Percentiles rank a stretch among this genome's conserved stretches.
phyloP scores from a whole-genome alignment of 1,140 invertebrate species.

The Lasioglossum albipes region DNA sequence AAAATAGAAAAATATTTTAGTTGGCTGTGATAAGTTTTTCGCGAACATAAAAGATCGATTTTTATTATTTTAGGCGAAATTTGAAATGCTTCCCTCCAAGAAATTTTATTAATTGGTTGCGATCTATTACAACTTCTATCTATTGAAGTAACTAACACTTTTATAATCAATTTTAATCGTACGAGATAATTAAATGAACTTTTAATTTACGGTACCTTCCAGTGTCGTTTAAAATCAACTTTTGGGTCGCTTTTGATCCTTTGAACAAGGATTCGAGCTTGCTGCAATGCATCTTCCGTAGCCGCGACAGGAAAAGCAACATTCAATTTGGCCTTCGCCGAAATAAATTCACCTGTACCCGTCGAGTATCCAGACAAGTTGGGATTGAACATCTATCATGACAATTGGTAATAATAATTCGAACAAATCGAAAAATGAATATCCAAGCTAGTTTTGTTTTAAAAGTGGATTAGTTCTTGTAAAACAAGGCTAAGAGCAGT shows the following conservation, averaged over 20 bases:
- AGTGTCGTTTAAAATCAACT: constrained; percentile 85
- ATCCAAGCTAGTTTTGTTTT: background rate
- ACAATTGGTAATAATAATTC: background rate
- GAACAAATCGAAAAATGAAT: background rate
- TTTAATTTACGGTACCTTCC: constrained; percentile 84
- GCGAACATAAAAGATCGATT: too few species aligned
- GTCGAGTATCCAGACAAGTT: constrained; percentile 85
- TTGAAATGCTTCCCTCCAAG: too few species aligned
- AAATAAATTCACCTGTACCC: constrained; percentile 86
- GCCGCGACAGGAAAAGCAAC: constrained; percentile 87
- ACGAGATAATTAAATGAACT: background rate
- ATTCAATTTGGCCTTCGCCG: constrained; percentile 83
- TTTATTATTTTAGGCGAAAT: too few species aligned
- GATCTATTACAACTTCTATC: background rate
- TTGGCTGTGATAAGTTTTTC: too few species aligned
- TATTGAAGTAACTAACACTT: background rate
- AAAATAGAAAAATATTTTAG: constrained; percentile 45
- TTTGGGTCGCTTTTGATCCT: constrained; percentile 84
- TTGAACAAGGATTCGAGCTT: constrained; percentile 84
- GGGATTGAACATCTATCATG: constrained; percentile 83
- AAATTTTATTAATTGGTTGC: too few species aligned
- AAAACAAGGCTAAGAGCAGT: too few species aligned
- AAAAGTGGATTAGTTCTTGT: too few species aligned
- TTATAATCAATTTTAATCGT: background rate
- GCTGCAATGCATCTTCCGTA: constrained; percentile 85